Base-by-base conservation (phyloP, 2,888 invertebrate species). In the Rhamnusium bicolor region DNA sequence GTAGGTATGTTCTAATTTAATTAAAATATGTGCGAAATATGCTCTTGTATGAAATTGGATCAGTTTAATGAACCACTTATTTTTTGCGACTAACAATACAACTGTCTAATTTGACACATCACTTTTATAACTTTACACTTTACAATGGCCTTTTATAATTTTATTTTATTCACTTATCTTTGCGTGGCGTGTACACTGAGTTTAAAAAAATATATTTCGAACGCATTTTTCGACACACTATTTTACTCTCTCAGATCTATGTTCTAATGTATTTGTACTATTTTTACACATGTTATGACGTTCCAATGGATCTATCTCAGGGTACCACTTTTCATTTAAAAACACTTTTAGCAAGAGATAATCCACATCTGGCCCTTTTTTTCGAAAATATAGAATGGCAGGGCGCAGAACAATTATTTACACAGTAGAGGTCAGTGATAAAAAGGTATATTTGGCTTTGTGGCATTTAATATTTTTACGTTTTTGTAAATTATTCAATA, bases 391-490 rank as follows among this genome's bases (percentile, higher is more conserved):
- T 62, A 46, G 40, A 61, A 68, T 67, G 69, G 60, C 69, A 69
- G 69, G 61, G 12, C 47, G 21, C 46, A 40, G 14, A 47, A 29
- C 60, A 10, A 32, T 69, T 16, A 69, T 62, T 29, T 61, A 69
- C 32, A 58, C 60, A 56, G 60, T 72, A 71, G 83, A 84, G 84
- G 84, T 84, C 81, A 82, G 83, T 83, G 68, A 56, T 56, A 66
- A 71, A 74, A 76, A 73, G 72, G 73, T 4, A 74, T 69, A 69
- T 75, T 73, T 77, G 73, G 67, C 58, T 77, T 74, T 78, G 63
- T 68, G n/a, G 56, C 46, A 7, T 49, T 65, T 63, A 49, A 67
- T 32, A 46, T 72, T 53, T 18, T 58, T 69, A 66, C 54, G 8
- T 19, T 32, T 47, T 47, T 32, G 18, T 14, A 47, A 18, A 19